phyloP scores from a whole-genome alignment of 1,140 invertebrate genomes.

The Saccostrea cuccullata region DNA sequence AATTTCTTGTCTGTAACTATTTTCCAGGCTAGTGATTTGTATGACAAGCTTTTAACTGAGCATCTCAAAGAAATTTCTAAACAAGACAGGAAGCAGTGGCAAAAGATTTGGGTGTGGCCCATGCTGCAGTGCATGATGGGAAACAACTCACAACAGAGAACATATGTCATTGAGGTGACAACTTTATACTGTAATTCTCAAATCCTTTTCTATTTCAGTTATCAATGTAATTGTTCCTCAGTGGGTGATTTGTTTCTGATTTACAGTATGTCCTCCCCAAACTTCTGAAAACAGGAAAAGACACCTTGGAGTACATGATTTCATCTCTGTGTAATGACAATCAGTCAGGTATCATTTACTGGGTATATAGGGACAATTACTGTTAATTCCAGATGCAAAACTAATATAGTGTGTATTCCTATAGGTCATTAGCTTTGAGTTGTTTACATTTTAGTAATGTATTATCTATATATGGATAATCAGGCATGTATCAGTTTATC shows the following conservation, averaged over 20 bases:
- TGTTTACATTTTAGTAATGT: no score
- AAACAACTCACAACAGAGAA: constrained; percentile 63
- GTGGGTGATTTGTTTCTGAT: background rate
- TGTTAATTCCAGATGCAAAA: background rate
- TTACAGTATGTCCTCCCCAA: constrained; percentile 74
- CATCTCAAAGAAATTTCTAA: constrained; percentile 44
- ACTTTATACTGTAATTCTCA: background rate
- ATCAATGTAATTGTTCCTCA: background rate
- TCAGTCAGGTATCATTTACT: background rate
- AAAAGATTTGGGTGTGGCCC: constrained; percentile 70
- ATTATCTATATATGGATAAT: no score
- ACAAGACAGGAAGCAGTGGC: constrained; percentile 50
- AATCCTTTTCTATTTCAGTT: background rate
- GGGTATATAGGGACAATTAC: background rate
- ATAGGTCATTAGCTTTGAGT: no score
- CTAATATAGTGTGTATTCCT: no score
- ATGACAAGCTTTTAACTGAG: constrained; percentile 64
- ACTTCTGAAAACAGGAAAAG: constrained; percentile 67
- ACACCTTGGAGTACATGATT: constrained; percentile 65
- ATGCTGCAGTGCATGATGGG: constrained; percentile 66
- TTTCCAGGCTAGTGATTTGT: constrained; percentile 71
- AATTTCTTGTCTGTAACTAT: no score
- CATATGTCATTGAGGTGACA: constrained; percentile 70
- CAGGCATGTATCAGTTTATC: background rate
- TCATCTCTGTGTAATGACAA: constrained; percentile 24